These are phyloP conservation scores for Galleria mellonella DNA, from an alignment of 1,140 invertebrate species.

Conservation along the genomic window DNA sequence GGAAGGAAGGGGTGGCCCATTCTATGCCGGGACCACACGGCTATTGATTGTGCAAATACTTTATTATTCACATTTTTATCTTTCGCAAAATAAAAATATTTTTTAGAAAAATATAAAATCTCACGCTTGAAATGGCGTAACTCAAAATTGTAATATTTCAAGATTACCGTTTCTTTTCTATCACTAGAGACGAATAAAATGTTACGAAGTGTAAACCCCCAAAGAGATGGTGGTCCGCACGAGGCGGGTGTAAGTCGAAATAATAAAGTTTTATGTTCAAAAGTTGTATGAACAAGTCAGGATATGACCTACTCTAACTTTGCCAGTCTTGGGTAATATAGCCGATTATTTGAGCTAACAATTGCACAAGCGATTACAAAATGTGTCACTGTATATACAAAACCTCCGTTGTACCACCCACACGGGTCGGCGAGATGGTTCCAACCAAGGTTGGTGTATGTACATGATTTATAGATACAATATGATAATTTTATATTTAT, in stretches of 20 bases:
- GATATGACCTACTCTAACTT: conserved; percentile 1
- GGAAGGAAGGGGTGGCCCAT: no score
- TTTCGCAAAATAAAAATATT: background rate
- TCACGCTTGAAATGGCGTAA: no score
- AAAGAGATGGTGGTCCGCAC: background rate
- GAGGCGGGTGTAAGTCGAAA: background rate
- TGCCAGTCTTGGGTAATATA: conserved; percentile 6
- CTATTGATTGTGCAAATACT: no score
- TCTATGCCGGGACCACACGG: no score
- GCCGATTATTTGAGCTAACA: conserved; percentile 14
- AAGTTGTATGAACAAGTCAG: background rate
- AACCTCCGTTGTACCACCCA: conserved; percentile 3
- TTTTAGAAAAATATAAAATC: background rate
- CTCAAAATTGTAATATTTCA: no score
- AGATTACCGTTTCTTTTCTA: no score
- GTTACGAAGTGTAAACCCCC: no score
- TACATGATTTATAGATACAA: background rate
- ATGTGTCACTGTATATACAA: conserved; percentile 4
- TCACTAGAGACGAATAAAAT: no score
- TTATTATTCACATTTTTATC: background rate
- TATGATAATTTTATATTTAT: conserved; percentile 6
- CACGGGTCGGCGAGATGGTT: conserved; percentile 6
- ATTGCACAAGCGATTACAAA: conserved; percentile 16
- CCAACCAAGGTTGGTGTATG: conserved; percentile 4
- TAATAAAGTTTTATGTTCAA: no score